These are phyloP conservation scores for Autographa pulchrina DNA, from an alignment of 2,888 invertebrate genomes.

Conservation along the genomic window DNA sequence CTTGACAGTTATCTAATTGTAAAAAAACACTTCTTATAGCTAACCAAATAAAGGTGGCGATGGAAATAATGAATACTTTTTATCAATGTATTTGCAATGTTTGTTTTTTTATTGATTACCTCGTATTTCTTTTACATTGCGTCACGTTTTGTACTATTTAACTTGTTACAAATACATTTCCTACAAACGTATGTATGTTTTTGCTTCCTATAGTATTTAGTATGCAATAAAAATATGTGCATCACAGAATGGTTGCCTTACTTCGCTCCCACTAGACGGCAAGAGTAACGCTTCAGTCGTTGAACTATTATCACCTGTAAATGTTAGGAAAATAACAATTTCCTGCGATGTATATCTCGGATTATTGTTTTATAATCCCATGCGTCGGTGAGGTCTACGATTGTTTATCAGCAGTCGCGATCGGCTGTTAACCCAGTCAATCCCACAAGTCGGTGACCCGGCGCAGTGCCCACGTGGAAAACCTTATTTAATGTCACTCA, in stretches of 20 bases:
- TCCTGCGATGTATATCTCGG: conserved; percentile 39
- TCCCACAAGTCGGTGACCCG: conserved; percentile 56
- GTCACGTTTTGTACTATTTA: neutral
- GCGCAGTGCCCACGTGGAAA: conserved; percentile 40
- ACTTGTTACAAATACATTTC: neutral
- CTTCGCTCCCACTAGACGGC: neutral
- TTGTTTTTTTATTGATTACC: neutral
- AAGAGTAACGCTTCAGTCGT: neutral
- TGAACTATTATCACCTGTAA: conserved; percentile 2
- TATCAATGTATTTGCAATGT: neutral
- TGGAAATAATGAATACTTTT: conserved; percentile 26
- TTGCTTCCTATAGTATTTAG: neutral
- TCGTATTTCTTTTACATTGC: neutral
- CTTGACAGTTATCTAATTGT: conserved; percentile 49
- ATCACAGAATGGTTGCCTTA: too few relatives aligned
- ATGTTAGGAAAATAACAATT: conserved; percentile 41
- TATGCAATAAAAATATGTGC: too few relatives aligned
- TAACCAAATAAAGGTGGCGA: conserved; percentile 21
- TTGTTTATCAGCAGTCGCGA: conserved; percentile 48
- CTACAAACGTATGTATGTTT: neutral
- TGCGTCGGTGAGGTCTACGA: conserved; percentile 38
- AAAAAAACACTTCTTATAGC: conserved; percentile 30
- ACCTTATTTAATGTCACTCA: conserved; percentile 44
- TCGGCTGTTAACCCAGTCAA: conserved; percentile 56
- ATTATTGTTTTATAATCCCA: conserved; percentile 51